A percentile compares a stretch with the other conserved stretches of the same genome.
Conservation (phyloP, 2,888 invertebrate genomes). For the Helicoverpa assulta region DNA sequence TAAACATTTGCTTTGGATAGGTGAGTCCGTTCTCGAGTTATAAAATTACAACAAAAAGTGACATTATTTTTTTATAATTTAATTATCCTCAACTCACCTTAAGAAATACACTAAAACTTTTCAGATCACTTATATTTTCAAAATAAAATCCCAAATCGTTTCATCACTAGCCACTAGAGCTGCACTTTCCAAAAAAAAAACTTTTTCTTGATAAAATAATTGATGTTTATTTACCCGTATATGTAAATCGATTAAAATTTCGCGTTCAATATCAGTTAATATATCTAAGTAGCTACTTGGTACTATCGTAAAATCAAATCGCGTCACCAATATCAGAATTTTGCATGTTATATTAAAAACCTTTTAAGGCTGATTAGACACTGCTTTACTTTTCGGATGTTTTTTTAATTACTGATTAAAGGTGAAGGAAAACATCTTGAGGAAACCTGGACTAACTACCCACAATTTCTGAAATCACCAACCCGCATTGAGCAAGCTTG, state of each 20-base stretch:
- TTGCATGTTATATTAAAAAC: conserved; percentile 30
- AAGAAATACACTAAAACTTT: conserved; percentile 2
- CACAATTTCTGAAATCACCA: no score
- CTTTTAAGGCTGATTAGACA: conserved; percentile 49
- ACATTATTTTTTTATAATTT: no score
- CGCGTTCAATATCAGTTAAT: conserved; percentile 42
- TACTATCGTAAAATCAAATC: conserved; percentile 50
- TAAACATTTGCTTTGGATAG: no score
- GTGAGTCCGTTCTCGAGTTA: no score
- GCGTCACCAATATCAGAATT: conserved; percentile 45
- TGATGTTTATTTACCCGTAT: conserved; percentile 35
- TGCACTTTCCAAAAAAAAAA: conserved; percentile 13
- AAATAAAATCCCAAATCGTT: not conserved
- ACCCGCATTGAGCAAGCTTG: no score
- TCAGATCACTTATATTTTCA: conserved; percentile 25
- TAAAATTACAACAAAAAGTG: no score
- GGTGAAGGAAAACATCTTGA: no score
- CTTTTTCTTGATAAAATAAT: not conserved
- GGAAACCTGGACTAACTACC: no score
- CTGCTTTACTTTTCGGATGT: not conserved
- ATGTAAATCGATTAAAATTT: conserved; percentile 43
- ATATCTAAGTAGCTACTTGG: conserved; percentile 47
- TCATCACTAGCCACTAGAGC: conserved; percentile 37
- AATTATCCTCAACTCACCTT: conserved; percentile 29
- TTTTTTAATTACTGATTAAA: no score